Conservation (phyloP, 2,113 vertebrate genomes). For the Petrocephalus zakoni region DNA sequence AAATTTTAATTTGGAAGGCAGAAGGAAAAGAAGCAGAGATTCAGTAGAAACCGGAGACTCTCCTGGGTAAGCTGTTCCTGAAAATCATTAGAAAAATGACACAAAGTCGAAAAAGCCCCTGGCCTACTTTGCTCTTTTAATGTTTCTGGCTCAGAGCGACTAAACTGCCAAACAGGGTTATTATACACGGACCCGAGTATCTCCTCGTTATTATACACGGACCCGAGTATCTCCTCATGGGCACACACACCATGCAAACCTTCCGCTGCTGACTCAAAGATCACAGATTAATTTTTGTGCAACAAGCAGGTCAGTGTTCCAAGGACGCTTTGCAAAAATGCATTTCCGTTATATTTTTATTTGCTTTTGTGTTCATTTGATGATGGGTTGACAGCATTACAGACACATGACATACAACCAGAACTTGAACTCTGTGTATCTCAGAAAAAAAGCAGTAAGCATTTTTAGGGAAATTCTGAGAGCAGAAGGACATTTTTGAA, state of each 20-base stretch:
- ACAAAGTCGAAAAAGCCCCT: not conserved
- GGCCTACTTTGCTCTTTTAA: not conserved
- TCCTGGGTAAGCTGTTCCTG: not conserved
- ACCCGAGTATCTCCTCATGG: not conserved
- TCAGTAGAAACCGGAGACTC: not conserved
- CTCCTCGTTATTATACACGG: not conserved
- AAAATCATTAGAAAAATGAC: slow-evolving; percentile 1
- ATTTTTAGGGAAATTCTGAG: not conserved
- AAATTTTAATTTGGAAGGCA: not conserved
- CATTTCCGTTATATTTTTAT: not conserved
- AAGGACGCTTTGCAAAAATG: not conserved
- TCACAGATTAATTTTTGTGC: not conserved
- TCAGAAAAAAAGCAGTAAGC: not conserved
- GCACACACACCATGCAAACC: not conserved
- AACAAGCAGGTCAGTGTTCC: no score
- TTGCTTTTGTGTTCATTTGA: not conserved
- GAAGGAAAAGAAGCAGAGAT: not conserved
- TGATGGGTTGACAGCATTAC: not conserved
- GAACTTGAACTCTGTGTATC: not conserved
- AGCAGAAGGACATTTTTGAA: not conserved
- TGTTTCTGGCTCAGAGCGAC: not conserved
- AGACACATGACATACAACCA: not conserved
- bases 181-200: not conserved
- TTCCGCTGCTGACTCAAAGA: not conserved
- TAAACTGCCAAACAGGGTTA: not conserved